A percentile compares a stretch with the other conserved stretches of the same genome.
Conservation (phyloP, 2,888 invertebrate species). For the Ariolimax columbianus region DNA sequence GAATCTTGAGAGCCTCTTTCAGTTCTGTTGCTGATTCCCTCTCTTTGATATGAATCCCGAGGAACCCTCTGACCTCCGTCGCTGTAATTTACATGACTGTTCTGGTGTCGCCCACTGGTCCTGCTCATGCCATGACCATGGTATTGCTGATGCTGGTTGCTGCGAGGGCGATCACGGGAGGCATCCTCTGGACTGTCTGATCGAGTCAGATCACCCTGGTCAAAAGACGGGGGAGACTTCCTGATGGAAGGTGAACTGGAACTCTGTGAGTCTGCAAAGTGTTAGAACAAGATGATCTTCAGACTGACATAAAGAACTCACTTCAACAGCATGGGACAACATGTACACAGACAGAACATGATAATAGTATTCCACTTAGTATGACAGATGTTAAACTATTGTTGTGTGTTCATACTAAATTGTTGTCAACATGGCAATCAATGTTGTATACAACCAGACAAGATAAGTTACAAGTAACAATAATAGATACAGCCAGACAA, state of each 20-base stretch:
- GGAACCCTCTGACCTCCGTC: conserved; percentile 50
- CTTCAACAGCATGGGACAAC: no score
- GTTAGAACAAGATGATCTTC: no score
- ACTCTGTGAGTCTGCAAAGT: conserved; percentile 31
- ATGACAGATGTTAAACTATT: no score
- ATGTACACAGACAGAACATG: no score
- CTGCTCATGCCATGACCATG: conserved; percentile 36
- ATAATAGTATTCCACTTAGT: no score
- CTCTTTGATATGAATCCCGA: conserved; percentile 61
- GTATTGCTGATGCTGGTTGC: conserved; percentile 46
- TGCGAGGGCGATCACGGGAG: conserved; percentile 27
- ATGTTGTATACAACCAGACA: no score
- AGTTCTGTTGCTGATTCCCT: conserved; percentile 61
- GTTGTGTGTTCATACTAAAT: no score
- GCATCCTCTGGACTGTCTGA: conserved; percentile 53
- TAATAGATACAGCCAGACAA: no score
- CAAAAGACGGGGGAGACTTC: conserved; percentile 83
- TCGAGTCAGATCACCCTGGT: conserved; percentile 87
- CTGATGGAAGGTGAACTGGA: conserved; percentile 77
- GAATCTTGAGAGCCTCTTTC: neutral
- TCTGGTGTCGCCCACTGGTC: conserved; percentile 29
- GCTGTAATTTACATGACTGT: conserved; percentile 2
- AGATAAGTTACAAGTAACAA: no score
- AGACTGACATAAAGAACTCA: no score
- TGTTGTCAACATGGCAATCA: no score